These are phyloP conservation scores for Nemopilema nomurai DNA, from an alignment of 30 jellyfish, hydroid and myxozoan species.

Conservation along the genomic window DNA sequence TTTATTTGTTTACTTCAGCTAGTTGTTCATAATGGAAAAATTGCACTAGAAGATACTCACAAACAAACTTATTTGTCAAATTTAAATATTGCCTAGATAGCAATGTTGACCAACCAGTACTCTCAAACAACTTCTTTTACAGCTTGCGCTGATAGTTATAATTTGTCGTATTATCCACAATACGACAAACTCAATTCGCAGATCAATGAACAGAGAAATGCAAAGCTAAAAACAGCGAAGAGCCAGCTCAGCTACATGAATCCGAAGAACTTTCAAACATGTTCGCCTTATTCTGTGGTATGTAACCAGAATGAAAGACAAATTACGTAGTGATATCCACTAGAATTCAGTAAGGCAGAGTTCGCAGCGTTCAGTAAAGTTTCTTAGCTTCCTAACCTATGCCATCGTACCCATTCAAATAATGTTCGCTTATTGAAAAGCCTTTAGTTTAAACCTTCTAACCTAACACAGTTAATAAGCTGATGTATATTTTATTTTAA, in stretches of 20 bases:
- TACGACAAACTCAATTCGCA: background rate
- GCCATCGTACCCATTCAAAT: background rate
- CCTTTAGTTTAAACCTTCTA: no score
- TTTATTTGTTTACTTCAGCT: background rate
- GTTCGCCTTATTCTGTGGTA: slow-evolving; percentile 5
- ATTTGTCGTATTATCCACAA: background rate
- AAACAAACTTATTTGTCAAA: background rate
- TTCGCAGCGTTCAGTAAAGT: background rate
- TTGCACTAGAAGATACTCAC: background rate
- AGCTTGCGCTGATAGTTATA: background rate
- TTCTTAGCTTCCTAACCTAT: background rate
- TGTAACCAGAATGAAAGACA: background rate
- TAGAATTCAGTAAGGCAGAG: background rate
- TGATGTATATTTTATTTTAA: no score
- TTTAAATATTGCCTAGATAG: background rate
- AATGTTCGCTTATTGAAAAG: no score
- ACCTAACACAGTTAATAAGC: no score
- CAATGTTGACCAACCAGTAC: background rate
- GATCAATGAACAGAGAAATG: slow-evolving; percentile 18
- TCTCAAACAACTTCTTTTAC: background rate
- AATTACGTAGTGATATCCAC: background rate
- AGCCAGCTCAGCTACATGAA: slow-evolving; percentile 12
- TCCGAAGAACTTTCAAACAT: background rate
- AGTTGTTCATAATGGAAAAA: background rate
- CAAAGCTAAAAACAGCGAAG: background rate